These are phyloP conservation scores for Alligator sinensis DNA, from an alignment of 2,113 vertebrate species.

Conservation along the genomic window DNA sequence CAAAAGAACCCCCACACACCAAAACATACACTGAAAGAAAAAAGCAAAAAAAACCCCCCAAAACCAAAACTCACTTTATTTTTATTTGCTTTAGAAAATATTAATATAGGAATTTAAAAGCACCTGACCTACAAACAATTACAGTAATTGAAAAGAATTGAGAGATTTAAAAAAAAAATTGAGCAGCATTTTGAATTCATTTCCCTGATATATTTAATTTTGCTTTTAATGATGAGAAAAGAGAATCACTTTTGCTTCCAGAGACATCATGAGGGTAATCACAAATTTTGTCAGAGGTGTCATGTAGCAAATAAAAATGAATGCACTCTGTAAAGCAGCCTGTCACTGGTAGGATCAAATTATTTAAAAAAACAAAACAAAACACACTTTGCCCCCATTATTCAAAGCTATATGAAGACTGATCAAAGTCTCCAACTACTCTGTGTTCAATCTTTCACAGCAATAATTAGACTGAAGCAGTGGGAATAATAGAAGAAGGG, in stretches of 20 bases:
- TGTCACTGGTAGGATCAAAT: constrained; percentile 66
- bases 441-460: constrained; percentile 72
- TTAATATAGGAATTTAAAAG: background rate
- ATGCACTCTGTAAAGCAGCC: constrained; percentile 11
- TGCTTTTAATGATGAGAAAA: constrained; percentile 37
- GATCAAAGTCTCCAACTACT: constrained; percentile 71
- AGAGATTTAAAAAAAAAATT: background rate
- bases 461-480: constrained; percentile 75
- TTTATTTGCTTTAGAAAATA: background rate
- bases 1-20: background rate
- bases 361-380: constrained; percentile 37
- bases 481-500: constrained; percentile 74
- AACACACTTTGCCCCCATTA: constrained; percentile 67
- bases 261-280: constrained; percentile 15
- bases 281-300: constrained; percentile 54
- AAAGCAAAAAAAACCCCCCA: background rate
- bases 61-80: constrained; percentile 14
- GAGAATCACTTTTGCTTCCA: constrained; percentile 42
- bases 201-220: constrained; percentile 48
- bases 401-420: constrained; percentile 72
- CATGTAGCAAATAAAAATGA: background rate
- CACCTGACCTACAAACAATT: constrained; percentile 24
- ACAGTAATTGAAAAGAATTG: constrained; percentile 17
- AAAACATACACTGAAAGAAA: background rate
- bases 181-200: background rate